These are phyloP conservation scores for Drosophila barbarae DNA, from an alignment of 2,888 invertebrate species.

Conservation along the genomic window DNA sequence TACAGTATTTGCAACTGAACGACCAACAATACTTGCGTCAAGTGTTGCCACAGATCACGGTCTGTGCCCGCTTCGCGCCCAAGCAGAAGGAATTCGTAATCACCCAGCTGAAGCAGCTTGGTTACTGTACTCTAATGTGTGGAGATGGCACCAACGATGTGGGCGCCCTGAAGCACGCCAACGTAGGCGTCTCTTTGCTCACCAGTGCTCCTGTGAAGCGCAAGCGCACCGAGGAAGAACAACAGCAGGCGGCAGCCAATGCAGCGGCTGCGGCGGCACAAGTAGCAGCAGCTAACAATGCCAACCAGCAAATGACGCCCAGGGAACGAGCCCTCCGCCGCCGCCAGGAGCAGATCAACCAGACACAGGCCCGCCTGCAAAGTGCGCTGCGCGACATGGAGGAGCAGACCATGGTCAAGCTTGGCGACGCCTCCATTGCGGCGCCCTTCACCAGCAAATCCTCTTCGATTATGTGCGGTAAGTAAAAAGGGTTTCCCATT, in stretches of 20 bases:
- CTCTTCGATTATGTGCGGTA: slow-evolving; percentile 96
- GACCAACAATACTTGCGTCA: slow-evolving; percentile 84
- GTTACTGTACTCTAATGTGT: slow-evolving; percentile 97
- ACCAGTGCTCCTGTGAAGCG: slow-evolving; percentile 87
- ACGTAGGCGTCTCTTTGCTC: slow-evolving; percentile 95
- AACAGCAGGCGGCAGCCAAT: slow-evolving; percentile 38
- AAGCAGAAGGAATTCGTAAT: slow-evolving; percentile 99
- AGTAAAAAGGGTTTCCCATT: slow-evolving; percentile 77
- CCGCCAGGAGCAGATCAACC: slow-evolving; percentile 75
- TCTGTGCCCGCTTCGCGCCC: slow-evolving; percentile 98
- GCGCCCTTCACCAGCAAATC: slow-evolving; percentile 99
- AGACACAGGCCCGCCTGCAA: slow-evolving; percentile 76
- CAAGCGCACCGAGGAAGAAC: slow-evolving; percentile 62
- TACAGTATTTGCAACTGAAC: slow-evolving; percentile 85
- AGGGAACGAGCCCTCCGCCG: slow-evolving; percentile 75
- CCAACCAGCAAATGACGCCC: slow-evolving; percentile 70
- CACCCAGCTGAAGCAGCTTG: slow-evolving; percentile 89
- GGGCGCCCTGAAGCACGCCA: slow-evolving; percentile 98
- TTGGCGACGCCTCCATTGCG: slow-evolving; percentile 99
- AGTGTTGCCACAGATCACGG: slow-evolving; percentile 91
- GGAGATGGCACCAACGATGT: slow-evolving; percentile 99
- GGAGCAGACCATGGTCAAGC: slow-evolving; percentile 92
- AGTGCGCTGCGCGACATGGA: slow-evolving; percentile 90
- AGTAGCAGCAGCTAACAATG: slow-evolving; percentile 33
- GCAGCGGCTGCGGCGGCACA: slow-evolving; percentile 48